These are phyloP conservation scores for Channallabes apus DNA, from an alignment of 2,797 vertebrate species.

Conservation along the genomic window DNA sequence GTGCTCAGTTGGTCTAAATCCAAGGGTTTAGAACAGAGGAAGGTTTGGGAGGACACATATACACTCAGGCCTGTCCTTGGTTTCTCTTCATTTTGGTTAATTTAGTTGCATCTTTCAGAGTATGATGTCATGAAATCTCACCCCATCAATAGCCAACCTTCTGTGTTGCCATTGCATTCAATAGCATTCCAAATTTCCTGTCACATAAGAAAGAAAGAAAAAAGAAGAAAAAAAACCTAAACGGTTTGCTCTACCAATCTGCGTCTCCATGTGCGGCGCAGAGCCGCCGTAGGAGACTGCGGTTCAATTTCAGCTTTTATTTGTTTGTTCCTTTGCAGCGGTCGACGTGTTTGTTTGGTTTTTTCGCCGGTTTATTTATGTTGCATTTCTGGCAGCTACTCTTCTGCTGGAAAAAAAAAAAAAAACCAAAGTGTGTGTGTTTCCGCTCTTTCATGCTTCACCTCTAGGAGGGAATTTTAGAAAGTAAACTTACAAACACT, in stretches of 20 bases:
- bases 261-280: conserved; percentile 43
- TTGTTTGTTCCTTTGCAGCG: conserved; percentile 64
- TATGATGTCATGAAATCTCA: conserved; percentile 58
- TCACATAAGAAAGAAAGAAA: conserved; percentile 41
- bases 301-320: conserved; percentile 52
- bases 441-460: conserved; percentile 66
- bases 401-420: conserved; percentile 56
- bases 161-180: conserved; percentile 55
- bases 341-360: conserved; percentile 59
- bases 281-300: conserved; percentile 51
- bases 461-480: conserved; percentile 69
- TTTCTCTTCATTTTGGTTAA: conserved; percentile 5
- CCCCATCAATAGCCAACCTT: conserved; percentile 51
- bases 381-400: conserved; percentile 61
- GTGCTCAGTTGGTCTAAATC: conserved; percentile 57
- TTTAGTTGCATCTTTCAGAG: conserved; percentile 26
- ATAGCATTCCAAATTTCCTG: conserved; percentile 56
- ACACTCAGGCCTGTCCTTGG: background rate
- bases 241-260: background rate
- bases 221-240: background rate
- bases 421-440: conserved; percentile 31
- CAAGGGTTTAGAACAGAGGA: background rate
- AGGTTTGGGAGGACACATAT: background rate
- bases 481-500: conserved; percentile 54
- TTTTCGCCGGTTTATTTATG: conserved; percentile 68